Evolutionary conservation across 2,113 vertebrate species (phyloP).

Genomic region (Hipposideros armiger): DNA sequence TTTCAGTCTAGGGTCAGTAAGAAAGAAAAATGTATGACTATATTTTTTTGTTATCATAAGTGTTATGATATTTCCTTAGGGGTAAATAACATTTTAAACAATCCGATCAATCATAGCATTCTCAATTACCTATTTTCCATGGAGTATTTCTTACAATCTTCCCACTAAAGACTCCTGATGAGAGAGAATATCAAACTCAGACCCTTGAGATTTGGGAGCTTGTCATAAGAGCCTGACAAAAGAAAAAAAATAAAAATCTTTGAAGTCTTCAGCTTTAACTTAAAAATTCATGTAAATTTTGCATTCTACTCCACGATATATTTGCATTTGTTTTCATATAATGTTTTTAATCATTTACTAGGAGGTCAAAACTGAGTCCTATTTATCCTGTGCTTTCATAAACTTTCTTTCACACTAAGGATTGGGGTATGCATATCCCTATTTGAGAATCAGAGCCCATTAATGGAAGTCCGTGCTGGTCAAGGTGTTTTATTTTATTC

Average conservation of each 20-base stretch:
- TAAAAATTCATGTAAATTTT: slow-evolving; percentile 35
- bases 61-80: neutral
- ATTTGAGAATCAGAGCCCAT: neutral
- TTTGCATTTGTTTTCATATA: slow-evolving; percentile 21
- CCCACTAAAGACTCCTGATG: neutral
- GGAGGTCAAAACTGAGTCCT: neutral
- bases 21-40: neutral
- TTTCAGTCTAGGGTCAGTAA: neutral
- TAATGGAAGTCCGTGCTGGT: neutral
- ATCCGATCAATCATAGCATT: neutral
- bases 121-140: slow-evolving; percentile 4
- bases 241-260: neutral
- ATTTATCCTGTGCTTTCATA: neutral
- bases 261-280: neutral
- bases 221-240: neutral
- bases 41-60: neutral
- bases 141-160: neutral
- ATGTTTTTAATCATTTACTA: slow-evolving; percentile 15
- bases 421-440: rapidly evolving
- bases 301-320: neutral
- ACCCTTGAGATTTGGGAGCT: neutral
- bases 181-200: neutral
- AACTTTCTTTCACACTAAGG: neutral
- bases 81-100: slow-evolving; percentile 45
- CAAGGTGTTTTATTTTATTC: neutral